Percentiles rank a stretch among this genome's conserved stretches.
Evolutionary conservation across 2,888 invertebrate genomes (phyloP).

Genomic region (Acleris laterana): DNA sequence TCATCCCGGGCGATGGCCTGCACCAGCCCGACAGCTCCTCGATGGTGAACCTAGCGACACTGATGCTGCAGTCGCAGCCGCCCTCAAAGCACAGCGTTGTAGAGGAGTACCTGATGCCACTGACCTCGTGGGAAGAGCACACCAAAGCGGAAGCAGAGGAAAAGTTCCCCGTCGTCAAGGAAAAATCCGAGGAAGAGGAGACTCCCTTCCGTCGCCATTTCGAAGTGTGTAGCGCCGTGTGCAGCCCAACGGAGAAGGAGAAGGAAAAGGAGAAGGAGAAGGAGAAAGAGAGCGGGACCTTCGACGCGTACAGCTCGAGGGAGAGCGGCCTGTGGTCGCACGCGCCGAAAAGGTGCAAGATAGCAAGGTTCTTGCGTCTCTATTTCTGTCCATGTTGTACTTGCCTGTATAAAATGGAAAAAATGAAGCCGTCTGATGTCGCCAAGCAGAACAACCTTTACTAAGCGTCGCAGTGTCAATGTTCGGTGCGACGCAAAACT

Average conservation of each 20-base stretch:
- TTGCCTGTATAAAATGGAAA: slow-evolving; percentile 73
- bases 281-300: slow-evolving; percentile 2
- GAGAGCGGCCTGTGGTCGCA: slow-evolving; percentile 53
- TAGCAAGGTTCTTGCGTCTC: slow-evolving; percentile 70
- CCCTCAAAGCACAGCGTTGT: slow-evolving; percentile 67
- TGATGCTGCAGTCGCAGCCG: slow-evolving; percentile 72
- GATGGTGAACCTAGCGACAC: slow-evolving; percentile 84
- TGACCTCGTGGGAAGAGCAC: slow-evolving; percentile 83
- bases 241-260: slow-evolving; percentile 44
- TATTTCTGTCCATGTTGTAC: slow-evolving; percentile 79
- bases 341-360: slow-evolving; percentile 60
- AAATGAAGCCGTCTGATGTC: slow-evolving; percentile 43
- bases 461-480: no score
- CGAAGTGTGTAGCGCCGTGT: slow-evolving; percentile 42
- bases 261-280: slow-evolving; percentile 37
- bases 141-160: slow-evolving; percentile 41
- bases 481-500: no score
- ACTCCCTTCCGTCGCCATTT: slow-evolving; percentile 4
- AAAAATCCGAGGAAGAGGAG: slow-evolving; percentile 19
- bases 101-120: slow-evolving; percentile 81
- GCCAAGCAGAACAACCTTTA: slow-evolving; percentile 1
- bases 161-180: slow-evolving; percentile 45
- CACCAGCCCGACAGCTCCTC: slow-evolving; percentile 84
- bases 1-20: slow-evolving; percentile 82
- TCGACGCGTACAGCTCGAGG: slow-evolving; percentile 45